Evolutionary conservation across 1,140 invertebrate species (phyloP).

Genomic region (Eriocheir sinensis): DNA sequence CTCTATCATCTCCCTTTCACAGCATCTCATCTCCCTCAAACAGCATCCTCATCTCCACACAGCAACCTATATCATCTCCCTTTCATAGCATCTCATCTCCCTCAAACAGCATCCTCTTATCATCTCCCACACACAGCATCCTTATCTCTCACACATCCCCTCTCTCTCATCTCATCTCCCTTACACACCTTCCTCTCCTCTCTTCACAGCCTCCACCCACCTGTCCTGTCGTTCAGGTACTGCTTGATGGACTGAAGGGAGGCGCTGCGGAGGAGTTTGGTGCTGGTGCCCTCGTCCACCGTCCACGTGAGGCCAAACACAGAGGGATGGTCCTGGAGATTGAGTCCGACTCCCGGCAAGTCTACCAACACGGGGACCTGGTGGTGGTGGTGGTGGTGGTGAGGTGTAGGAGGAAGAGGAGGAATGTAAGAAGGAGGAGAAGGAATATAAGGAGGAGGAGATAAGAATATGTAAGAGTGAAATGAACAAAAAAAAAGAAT

Average conservation of each 20-base stretch:
- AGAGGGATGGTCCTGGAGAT: slow-evolving; percentile 64
- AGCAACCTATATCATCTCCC: too few relatives aligned
- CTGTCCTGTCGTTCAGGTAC: slow-evolving; percentile 21
- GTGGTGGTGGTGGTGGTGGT: too few relatives aligned
- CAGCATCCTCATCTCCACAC: too few relatives aligned
- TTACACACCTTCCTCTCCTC: background rate
- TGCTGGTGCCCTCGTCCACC: slow-evolving; percentile 38
- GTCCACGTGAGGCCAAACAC: slow-evolving; percentile 63
- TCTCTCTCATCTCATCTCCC: background rate
- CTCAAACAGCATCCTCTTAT: too few relatives aligned
- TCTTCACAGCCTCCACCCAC: background rate
- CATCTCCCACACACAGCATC: background rate
- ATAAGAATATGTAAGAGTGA: too few relatives aligned
- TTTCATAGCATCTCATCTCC: too few relatives aligned
- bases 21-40: too few relatives aligned
- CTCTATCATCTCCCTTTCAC: too few relatives aligned
- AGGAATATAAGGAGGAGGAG: background rate
- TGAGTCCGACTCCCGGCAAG: slow-evolving; percentile 55
- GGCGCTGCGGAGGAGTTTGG: background rate
- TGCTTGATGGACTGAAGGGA: background rate
- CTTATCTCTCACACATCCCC: background rate
- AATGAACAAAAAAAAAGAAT: too few relatives aligned
- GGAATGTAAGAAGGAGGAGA: background rate
- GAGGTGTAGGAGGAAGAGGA: background rate
- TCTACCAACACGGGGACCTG: slow-evolving; percentile 50